A percentile compares a stretch with the other conserved stretches of the same genome.
These are phyloP conservation scores for Syngnathoides biaculeatus DNA, from an alignment of 2,113 vertebrate genomes.

Conservation along the genomic window DNA sequence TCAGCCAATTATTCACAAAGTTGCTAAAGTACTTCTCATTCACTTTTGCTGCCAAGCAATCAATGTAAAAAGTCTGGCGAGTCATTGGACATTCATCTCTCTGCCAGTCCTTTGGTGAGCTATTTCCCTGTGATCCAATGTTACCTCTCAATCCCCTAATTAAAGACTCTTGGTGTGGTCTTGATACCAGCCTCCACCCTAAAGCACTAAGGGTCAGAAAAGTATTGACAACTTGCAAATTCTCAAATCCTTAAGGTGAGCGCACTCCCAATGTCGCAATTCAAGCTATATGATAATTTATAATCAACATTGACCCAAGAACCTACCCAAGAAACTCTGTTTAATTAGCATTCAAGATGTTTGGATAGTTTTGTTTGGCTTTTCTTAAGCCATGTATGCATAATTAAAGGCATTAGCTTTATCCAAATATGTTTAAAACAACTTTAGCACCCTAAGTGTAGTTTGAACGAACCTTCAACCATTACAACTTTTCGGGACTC, in stretches of 20 bases:
- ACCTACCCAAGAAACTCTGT: not conserved
- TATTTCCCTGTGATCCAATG: constrained; percentile 2
- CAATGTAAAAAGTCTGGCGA: constrained; percentile 1
- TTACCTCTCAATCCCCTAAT: constrained; percentile 5
- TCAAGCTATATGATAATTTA: not conserved
- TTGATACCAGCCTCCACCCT: not conserved
- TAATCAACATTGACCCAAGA: not conserved
- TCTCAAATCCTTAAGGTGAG: not conserved
- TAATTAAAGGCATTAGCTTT: not conserved
- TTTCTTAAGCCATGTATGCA: not conserved
- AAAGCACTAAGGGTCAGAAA: not conserved
- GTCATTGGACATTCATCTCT: constrained; percentile 3
- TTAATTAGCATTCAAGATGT: not conserved
- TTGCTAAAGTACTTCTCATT: constrained; percentile 3
- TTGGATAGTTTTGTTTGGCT: not conserved
- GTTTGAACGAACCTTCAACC: not conserved
- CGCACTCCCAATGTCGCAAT: not conserved
- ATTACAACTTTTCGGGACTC: not conserved
- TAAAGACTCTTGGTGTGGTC: not conserved
- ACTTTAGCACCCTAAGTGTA: not conserved
- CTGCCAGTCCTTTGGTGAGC: constrained; percentile 5
- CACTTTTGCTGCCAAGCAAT: constrained; percentile 3
- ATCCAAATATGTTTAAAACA: not conserved
- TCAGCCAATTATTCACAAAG: constrained; percentile 3
- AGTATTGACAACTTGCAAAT: constrained; percentile 2